Evolutionary conservation across 2,888 invertebrate genomes (phyloP).

Genomic region (Suillia variegata): DNA sequence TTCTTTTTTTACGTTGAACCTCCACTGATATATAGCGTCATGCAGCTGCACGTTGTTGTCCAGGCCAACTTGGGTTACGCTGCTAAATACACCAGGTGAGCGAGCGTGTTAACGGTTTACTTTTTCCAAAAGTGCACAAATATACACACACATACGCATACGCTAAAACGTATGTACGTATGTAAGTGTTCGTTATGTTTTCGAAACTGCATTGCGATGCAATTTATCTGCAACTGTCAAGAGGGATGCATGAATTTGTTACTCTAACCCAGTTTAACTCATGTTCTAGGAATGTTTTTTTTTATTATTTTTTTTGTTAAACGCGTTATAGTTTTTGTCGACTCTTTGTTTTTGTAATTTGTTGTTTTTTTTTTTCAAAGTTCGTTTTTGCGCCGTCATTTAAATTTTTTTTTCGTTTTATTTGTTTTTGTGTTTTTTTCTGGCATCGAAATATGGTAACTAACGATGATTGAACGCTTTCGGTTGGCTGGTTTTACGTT

Average conservation of each 20-base stretch:
- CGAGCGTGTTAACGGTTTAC: neutral
- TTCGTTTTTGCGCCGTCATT: neutral
- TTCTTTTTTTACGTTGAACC: too few relatives aligned
- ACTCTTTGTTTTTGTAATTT: neutral
- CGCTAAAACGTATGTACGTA: neutral
- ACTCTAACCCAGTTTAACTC: neutral
- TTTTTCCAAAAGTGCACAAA: neutral
- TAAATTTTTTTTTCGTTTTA: neutral
- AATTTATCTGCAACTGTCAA: slow-evolving; percentile 5
- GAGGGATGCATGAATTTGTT: neutral
- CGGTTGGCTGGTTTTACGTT: slow-evolving; percentile 46
- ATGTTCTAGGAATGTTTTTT: neutral
- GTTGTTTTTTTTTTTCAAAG: neutral
- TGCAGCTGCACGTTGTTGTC: neutral
- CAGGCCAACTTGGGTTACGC: neutral
- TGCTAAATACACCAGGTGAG: neutral
- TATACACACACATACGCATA: neutral
- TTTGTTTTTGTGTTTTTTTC: neutral
- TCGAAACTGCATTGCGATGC: neutral
- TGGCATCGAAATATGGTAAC: slow-evolving; percentile 49
- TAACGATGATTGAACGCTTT: slow-evolving; percentile 57
- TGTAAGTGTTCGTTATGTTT: slow-evolving; percentile 9
- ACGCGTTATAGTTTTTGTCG: too few relatives aligned
- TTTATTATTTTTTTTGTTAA: neutral
- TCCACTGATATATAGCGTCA: too few relatives aligned